Evolutionary conservation across 2,113 vertebrate species (phyloP).

Genomic region (Atherinomorus stipes): DNA sequence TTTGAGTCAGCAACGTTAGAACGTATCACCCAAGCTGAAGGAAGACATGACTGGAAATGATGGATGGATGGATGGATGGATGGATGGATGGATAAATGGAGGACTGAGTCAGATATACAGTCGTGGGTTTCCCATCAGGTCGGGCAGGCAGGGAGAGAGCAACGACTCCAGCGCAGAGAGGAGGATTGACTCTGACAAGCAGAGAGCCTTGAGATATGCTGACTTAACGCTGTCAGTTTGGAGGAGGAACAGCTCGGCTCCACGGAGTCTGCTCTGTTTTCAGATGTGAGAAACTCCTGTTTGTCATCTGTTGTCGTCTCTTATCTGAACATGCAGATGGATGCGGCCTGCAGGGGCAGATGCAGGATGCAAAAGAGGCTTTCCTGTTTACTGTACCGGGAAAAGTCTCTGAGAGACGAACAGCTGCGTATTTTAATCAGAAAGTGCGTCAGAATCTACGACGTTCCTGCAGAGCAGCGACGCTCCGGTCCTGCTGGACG

Average conservation of each 20-base stretch:
- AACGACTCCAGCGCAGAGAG: constrained; percentile 24
- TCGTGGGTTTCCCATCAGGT: constrained; percentile 39
- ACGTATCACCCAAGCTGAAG: not conserved
- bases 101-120: constrained; percentile 23
- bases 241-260: not conserved
- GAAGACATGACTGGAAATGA: not conserved
- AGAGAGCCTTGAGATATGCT: constrained; percentile 33
- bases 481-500: not conserved
- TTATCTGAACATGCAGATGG: not conserved
- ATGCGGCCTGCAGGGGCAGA: not conserved
- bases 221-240: constrained; percentile 47
- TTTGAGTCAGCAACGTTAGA: constrained; percentile 1
- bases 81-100: not conserved
- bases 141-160: constrained; percentile 13
- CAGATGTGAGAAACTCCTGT: constrained; percentile 38
- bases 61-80: not conserved
- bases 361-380: not conserved
- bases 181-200: constrained; percentile 56
- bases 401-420: not conserved
- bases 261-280: constrained; percentile 8
- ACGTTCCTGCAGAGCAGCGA: not conserved
- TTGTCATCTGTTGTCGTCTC: constrained; percentile 31
- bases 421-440: not conserved
- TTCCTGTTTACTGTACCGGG: not conserved
- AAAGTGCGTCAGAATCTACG: not conserved